These are phyloP conservation scores for Drosophila sucinea DNA, from an alignment of 1,140 invertebrate species.

Conservation along the genomic window DNA sequence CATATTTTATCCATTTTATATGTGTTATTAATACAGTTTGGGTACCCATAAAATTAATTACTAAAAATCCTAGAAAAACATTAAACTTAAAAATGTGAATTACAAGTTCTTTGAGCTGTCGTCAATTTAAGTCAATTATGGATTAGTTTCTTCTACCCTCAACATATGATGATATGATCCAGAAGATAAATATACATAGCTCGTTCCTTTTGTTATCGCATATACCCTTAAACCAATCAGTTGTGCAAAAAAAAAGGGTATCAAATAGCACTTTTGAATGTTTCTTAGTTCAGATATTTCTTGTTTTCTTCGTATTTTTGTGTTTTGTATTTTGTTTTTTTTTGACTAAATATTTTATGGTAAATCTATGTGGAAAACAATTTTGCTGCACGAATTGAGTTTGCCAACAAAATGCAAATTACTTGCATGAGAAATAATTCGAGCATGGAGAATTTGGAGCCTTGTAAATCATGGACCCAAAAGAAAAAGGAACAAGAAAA, in stretches of 20 bases:
- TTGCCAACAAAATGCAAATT: conserved; percentile 71
- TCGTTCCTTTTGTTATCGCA: background rate
- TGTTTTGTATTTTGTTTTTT: conserved; percentile 46
- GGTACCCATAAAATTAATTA: too few relatives aligned
- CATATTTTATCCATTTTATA: too few relatives aligned
- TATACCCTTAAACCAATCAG: background rate
- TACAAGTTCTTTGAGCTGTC: too few relatives aligned
- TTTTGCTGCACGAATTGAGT: conserved; percentile 70
- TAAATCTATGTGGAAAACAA: conserved; percentile 69
- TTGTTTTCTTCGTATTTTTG: background rate
- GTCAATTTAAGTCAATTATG: too few relatives aligned
- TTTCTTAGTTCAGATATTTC: background rate
- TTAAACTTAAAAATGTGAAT: too few relatives aligned
- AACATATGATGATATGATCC: too few relatives aligned
- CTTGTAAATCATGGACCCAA: conserved; percentile 48
- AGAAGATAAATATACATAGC: too few relatives aligned
- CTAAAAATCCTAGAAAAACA: too few relatives aligned
- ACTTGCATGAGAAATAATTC: conserved; percentile 27
- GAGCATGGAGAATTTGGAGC: conserved; percentile 34
- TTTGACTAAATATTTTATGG: conserved; percentile 67
- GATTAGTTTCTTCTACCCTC: too few relatives aligned
- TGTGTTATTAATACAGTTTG: too few relatives aligned
- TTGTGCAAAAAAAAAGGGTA: background rate
- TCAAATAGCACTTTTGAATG: background rate
- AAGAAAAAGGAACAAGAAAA: conserved; percentile 24